Evolutionary conservation across 2,113 vertebrate species (phyloP).

Genomic region (Aspiorhynchus laticeps): DNA sequence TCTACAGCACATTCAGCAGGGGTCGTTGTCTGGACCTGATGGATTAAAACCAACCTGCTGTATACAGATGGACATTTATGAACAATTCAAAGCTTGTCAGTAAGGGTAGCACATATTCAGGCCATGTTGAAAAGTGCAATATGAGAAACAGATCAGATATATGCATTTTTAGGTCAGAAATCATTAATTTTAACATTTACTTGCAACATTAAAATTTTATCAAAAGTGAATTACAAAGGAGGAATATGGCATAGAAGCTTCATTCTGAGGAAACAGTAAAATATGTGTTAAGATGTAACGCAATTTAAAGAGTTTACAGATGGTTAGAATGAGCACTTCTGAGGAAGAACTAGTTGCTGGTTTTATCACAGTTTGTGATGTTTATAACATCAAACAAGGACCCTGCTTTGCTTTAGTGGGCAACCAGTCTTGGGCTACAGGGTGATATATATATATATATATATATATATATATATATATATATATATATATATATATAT

Average conservation of each 20-base stretch:
- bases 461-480: too few species aligned
- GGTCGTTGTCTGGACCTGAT: slow-evolving; percentile 11
- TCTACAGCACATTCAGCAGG: not conserved
- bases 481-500: too few species aligned
- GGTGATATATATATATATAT: too few species aligned
- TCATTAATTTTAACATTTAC: not conserved
- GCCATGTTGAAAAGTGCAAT: not conserved
- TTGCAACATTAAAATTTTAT: not conserved
- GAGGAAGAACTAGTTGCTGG: too few species aligned
- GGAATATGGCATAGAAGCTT: not conserved
- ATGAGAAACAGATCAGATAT: not conserved
- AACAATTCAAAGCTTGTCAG: not conserved
- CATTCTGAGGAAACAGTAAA: not conserved
- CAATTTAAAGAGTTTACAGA: too few species aligned
- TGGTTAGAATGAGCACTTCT: too few species aligned
- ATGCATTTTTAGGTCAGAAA: not conserved
- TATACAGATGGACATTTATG: slow-evolving; percentile 11
- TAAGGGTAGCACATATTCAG: not conserved
- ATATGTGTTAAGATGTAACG: too few species aligned
- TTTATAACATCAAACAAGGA: too few species aligned
- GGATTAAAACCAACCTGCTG: slow-evolving; percentile 6
- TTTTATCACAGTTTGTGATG: not conserved
- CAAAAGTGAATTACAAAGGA: not conserved
- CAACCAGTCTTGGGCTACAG: too few species aligned
- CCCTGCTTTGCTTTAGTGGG: too few species aligned